Percentiles rank a stretch among this genome's conserved stretches.
Conservation (phyloP, 1,140 invertebrate genomes). For the Brachionus calyciflorus region DNA sequence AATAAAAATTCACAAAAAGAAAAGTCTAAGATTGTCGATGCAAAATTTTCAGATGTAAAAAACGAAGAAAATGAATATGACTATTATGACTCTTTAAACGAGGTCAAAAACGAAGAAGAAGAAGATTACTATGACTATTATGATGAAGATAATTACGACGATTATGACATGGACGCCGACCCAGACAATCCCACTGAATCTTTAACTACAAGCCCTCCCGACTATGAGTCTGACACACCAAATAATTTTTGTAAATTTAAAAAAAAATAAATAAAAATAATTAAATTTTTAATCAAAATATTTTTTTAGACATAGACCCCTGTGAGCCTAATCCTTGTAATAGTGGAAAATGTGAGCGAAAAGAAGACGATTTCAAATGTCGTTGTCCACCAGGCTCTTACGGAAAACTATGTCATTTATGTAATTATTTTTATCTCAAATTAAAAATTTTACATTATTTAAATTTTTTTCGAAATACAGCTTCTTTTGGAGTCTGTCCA, state of each 20-base stretch:
- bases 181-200: background rate
- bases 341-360: constrained; percentile 48
- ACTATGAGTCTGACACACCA: background rate
- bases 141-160: background rate
- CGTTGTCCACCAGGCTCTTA: constrained; percentile 47
- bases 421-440: background rate
- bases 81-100: background rate
- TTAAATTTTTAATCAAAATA: too few species aligned
- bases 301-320: constrained; percentile 31
- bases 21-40: background rate
- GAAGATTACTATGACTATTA: background rate
- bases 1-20: background rate
- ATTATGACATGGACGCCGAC: background rate
- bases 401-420: constrained; percentile 43
- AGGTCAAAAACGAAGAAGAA: background rate
- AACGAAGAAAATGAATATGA: background rate
- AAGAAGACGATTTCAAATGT: constrained; percentile 58
- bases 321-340: constrained; percentile 49
- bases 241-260: constrained; percentile 22
- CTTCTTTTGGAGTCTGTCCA: constrained; percentile 41
- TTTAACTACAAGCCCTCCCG: background rate
- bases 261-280: too few species aligned
- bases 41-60: background rate
- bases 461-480: background rate
- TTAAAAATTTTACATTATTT: background rate